Base-by-base conservation (phyloP, 2,113 vertebrate species). In the Strix aluco region DNA sequence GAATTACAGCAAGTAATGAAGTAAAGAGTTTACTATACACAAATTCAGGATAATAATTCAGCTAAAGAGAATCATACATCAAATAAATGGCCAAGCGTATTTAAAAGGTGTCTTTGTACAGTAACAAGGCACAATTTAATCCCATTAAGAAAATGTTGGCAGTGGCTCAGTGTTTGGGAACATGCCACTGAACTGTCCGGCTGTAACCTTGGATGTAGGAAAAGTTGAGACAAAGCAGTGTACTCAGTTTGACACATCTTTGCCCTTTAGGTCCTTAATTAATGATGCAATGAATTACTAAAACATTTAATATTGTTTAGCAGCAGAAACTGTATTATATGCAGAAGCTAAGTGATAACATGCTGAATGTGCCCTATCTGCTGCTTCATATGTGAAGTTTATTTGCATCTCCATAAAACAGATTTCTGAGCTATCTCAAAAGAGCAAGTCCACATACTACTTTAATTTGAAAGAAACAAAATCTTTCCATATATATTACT, bases 71-170 rank as follows among this genome's bases (percentile, higher is more conserved):
- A 95, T 85, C 54, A 89, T 89, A 82, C 66, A 91, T 94, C 51
- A 96, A 91, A 94, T 86, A 81, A 96, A 92, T 81, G 59, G 66
- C 87, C 74, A 88, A 91, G n/a, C 13, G 25, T 58, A 90, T 78
- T 95, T 90, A 73, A 90, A 95, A 88, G 52, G 63, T 89, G 87
- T 92, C 89, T 94, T 94, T 95, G 62, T 74, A 92, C 67, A 95
- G 78, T 94, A 95, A 95, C 81, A 97, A 94, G 84, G 71, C 91
- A 87, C 70, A 94, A 90, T 87, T 95, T 97, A 97, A 96, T 95
- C 93, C 92, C 89, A 95, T 97, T 96, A 96, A 96, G 92, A 97
- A 95, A 95, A 86, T 63, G 67, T 67, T 96, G 96, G 95, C 97
- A 88, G 66, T 70, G n/a, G 44, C n/a, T 97, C 62, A 34, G 55